Evolutionary conservation across 1,140 invertebrate species (phyloP).

Genomic region (Bombyx mandarina): DNA sequence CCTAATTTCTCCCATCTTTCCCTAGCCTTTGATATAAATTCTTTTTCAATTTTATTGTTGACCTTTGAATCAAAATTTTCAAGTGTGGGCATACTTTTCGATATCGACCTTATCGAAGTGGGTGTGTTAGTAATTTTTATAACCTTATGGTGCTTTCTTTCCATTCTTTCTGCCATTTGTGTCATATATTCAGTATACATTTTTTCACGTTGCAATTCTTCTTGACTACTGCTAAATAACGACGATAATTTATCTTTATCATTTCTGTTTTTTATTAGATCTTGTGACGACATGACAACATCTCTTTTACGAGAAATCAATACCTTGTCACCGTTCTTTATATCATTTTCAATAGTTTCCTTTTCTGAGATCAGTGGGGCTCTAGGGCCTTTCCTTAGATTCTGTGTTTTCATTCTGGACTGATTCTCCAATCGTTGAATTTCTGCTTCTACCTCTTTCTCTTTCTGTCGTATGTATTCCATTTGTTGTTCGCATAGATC

Average conservation of each 20-base stretch:
- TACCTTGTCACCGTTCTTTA: constrained; percentile 21
- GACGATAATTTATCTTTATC: constrained; percentile 34
- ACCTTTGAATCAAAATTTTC: constrained; percentile 59
- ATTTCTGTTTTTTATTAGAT: constrained; percentile 19
- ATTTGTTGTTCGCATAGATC: constrained; percentile 79
- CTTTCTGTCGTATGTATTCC: constrained; percentile 77
- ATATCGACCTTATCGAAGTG: constrained; percentile 20
- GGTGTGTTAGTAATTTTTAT: constrained; percentile 77
- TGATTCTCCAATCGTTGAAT: constrained; percentile 69
- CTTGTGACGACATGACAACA: constrained; percentile 17
- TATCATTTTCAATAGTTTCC: constrained; percentile 22
- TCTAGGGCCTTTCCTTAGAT: constrained; percentile 50
- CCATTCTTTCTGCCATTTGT: constrained; percentile 83
- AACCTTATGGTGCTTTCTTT: constrained; percentile 82
- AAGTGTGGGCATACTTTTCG: constrained; percentile 49
- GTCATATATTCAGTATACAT: constrained; percentile 88
- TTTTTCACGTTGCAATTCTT: constrained; percentile 77
- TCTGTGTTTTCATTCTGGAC: constrained; percentile 42
- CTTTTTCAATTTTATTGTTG: constrained; percentile 75
- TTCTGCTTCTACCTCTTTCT: constrained; percentile 76
- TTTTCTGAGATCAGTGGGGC: constrained; percentile 49
- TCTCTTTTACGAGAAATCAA: constrained; percentile 27
- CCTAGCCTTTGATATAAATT: constrained; percentile 81
- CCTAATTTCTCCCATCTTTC: constrained; percentile 73
- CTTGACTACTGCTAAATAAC: constrained; percentile 67